These are phyloP conservation scores for Elegia similella DNA, from an alignment of 2,888 invertebrate species.

Conservation along the genomic window DNA sequence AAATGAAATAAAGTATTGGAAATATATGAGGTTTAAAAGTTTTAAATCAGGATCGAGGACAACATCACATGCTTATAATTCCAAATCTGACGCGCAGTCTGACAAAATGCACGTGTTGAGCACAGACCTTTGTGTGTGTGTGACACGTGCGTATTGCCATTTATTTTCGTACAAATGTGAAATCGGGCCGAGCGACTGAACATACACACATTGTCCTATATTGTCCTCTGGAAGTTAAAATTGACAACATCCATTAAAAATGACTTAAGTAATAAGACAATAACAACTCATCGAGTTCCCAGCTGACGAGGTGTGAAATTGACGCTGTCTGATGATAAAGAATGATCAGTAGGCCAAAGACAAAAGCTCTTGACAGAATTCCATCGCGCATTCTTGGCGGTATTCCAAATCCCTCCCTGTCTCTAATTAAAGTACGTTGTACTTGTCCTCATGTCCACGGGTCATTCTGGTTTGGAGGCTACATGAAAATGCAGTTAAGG, in stretches of 20 bases:
- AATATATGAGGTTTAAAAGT: too few relatives aligned
- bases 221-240: background rate
- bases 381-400: slow-evolving; percentile 40
- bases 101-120: slow-evolving; percentile 5
- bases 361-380: slow-evolving; percentile 31
- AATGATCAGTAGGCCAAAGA: slow-evolving; percentile 19
- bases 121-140: slow-evolving; percentile 1
- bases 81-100: background rate
- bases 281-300: background rate
- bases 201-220: too few relatives aligned
- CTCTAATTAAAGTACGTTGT: slow-evolving; percentile 46
- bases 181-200: background rate
- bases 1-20: too few relatives aligned
- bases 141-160: background rate
- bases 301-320: slow-evolving; percentile 10
- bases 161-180: slow-evolving; percentile 2
- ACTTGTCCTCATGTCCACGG: slow-evolving; percentile 30
- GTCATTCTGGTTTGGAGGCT: background rate
- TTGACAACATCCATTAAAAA: background rate
- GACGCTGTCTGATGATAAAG: slow-evolving; percentile 4
- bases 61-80: background rate
- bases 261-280: background rate
- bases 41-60: background rate
- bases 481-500: background rate
- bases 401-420: slow-evolving; percentile 39